These are phyloP conservation scores for Pseudorhombus dupliciocellatus DNA, from an alignment of 2,113 vertebrate species.

Conservation along the genomic window DNA sequence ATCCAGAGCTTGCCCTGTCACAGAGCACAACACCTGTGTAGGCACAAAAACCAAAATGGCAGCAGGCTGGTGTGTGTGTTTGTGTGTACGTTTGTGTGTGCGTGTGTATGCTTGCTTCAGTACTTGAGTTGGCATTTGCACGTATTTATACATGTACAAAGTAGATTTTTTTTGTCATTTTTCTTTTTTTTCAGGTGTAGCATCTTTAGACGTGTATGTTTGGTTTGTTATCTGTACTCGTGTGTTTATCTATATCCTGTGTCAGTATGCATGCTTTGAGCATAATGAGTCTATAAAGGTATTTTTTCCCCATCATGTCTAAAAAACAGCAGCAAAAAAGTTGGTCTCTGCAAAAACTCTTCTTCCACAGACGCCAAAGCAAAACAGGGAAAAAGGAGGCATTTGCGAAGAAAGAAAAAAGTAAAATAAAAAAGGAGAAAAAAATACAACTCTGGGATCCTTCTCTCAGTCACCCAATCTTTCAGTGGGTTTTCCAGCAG, in stretches of 20 bases:
- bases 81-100: constrained; percentile 21
- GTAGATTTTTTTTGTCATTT: constrained; percentile 45
- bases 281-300: constrained; percentile 85
- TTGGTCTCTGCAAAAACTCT: constrained; percentile 85
- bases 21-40: constrained; percentile 84
- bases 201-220: constrained; percentile 71
- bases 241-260: constrained; percentile 74
- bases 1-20: constrained; percentile 82
- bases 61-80: constrained; percentile 85
- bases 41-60: constrained; percentile 88
- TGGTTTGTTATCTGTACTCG: constrained; percentile 64
- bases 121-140: constrained; percentile 79
- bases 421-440: constrained; percentile 42
- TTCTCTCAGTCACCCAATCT: constrained; percentile 78
- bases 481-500: constrained; percentile 77
- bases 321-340: constrained; percentile 87
- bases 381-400: constrained; percentile 75
- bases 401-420: constrained; percentile 71
- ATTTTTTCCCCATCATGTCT: constrained; percentile 71
- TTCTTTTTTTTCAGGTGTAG: constrained; percentile 53
- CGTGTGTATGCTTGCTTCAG: constrained; percentile 65
- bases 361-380: constrained; percentile 81
- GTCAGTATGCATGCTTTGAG: constrained; percentile 84
- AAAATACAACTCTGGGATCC: constrained; percentile 72
- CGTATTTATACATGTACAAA: constrained; percentile 81